These are phyloP conservation scores for Scolanthus callimorphus DNA, from an alignment of 92 coral and sea anemone species.

Conservation along the genomic window DNA sequence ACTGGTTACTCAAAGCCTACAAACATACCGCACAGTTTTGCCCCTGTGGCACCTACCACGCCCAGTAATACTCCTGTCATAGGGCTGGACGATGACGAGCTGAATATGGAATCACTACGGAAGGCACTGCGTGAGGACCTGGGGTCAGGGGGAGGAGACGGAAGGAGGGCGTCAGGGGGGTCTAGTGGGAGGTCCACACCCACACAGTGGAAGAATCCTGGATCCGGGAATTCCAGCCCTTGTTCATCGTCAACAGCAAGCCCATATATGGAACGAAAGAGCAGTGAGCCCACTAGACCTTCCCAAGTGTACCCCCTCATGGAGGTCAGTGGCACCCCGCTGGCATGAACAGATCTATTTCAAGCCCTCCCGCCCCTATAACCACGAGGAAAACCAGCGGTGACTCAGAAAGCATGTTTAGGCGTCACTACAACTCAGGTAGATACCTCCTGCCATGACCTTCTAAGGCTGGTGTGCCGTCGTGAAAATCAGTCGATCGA, in stretches of 20 bases:
- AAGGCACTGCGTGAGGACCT: constrained; percentile 52
- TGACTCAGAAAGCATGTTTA: constrained; percentile 2
- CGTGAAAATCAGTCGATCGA: no score
- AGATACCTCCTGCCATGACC: no score
- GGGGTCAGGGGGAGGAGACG: constrained; percentile 2
- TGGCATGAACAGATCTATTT: constrained; percentile 45
- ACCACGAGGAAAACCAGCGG: constrained; percentile 26
- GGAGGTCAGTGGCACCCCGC: neutral
- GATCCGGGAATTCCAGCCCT: constrained; percentile 51
- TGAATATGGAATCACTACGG: constrained; percentile 35
- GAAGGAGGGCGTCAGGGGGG: constrained; percentile 3
- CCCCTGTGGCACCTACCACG: constrained; percentile 6
- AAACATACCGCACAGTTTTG: neutral
- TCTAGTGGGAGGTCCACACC: constrained; percentile 55
- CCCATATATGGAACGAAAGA: constrained; percentile 47
- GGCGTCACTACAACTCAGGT: constrained; percentile 30
- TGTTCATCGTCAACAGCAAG: constrained; percentile 34
- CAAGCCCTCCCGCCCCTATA: constrained; percentile 25
- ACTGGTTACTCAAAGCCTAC: neutral
- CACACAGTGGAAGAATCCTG: constrained; percentile 18
- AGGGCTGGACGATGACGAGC: constrained; percentile 12
- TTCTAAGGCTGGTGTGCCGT: no score
- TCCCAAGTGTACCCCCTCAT: neutral
- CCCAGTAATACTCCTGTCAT: constrained; percentile 48
- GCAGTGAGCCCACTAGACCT: constrained; percentile 30